Evolutionary conservation across 1,140 invertebrate genomes (phyloP), one percentile per base, ranked within the genome.

Genomic region (Ceratitis capitata): DNA sequence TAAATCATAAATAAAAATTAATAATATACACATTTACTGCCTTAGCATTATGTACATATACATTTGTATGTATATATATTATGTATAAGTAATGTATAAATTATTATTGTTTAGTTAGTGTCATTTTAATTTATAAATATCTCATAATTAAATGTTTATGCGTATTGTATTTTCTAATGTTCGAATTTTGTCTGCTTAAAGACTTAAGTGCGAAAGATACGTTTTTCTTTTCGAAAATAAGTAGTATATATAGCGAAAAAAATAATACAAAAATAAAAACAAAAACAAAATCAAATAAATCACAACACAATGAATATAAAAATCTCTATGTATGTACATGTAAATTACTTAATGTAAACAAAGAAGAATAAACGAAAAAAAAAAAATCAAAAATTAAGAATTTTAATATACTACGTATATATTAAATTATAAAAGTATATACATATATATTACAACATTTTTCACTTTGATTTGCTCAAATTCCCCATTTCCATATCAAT

Each of bases 91-190:
- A 78, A 45, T 78, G 39, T 45, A 78, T 45, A 78, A 78, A 78
- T 78, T 45, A 78, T 78, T 78, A 9, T 78, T 23, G 39, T 45
- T 42, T 78, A 78, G 39, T 78, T 78, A 78, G 69, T 45, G 69
- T 45, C 39, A 42, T 78, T 78, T 78, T 78, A 78, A 78, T n/a
- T 78, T 45, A 78, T 78, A 45, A n/a, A n/a, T n/a, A n/a, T n/a
- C n/a, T 78, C 45, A n/a, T 78, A 78, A 45, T 78, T 78, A 45
- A 7, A 12, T 45, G 39, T n/a, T n/a, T n/a, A n/a, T n/a, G n/a
- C n/a, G n/a, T 78, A 78, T 45, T 64, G n/a, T 45, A 45, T 42
- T 45, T 19, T 23, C 6, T 56, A 56, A 45, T 78, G 69, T 78
- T 47, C 58, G 23, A 78, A 45, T 78, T 35, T 12, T 69, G 7